phyloP scores from a whole-genome alignment of 2,113 vertebrate genomes.

The Uria lomvia region DNA sequence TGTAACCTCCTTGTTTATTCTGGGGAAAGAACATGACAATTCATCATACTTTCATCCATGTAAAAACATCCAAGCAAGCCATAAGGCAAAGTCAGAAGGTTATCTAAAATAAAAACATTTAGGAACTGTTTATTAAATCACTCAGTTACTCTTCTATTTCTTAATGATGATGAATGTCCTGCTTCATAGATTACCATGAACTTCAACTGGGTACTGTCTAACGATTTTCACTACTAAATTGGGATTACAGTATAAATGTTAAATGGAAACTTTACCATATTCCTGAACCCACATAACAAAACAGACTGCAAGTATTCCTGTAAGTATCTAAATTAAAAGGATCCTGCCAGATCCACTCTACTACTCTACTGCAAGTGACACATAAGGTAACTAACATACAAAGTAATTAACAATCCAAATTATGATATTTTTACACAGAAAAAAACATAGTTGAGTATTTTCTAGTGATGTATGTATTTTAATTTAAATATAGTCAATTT shows the following conservation, averaged over 20 bases:
- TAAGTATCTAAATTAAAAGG: neutral
- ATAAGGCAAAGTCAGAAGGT: neutral
- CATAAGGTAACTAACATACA: neutral
- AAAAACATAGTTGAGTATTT: neutral
- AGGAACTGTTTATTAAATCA: neutral
- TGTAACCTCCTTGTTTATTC: neutral
- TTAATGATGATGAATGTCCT: neutral
- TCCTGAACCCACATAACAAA: neutral
- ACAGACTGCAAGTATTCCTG: neutral
- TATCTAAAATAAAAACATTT: neutral
- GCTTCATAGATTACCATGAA: neutral
- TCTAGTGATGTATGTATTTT: neutral
- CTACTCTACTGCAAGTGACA: neutral
- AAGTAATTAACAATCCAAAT: neutral
- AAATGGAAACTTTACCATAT: neutral
- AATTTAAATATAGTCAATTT: neutral
- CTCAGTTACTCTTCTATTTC: neutral
- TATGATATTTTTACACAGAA: neutral
- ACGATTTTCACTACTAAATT: neutral
- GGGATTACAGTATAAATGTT: neutral
- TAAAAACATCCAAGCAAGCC: neutral
- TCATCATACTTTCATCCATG: neutral
- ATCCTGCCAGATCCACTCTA: neutral
- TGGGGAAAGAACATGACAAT: neutral
- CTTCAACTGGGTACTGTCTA: neutral